These are phyloP conservation scores for Leuciscus idus DNA, from an alignment of 2,113 vertebrate genomes.

Conservation along the genomic window DNA sequence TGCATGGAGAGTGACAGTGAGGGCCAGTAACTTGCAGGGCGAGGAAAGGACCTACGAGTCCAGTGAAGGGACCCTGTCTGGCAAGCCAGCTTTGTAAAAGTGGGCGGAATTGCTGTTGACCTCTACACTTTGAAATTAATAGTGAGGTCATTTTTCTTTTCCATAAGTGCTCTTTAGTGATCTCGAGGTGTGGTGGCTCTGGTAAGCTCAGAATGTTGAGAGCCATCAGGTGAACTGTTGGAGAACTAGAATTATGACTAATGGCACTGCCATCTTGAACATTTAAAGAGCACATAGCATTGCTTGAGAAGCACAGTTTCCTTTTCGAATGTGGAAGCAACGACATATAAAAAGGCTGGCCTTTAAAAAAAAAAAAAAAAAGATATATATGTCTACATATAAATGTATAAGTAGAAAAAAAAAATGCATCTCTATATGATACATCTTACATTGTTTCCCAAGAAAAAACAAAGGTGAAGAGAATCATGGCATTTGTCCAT, in stretches of 20 bases:
- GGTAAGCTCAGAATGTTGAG: background rate
- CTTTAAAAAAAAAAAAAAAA: background rate
- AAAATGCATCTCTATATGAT: too few relatives aligned
- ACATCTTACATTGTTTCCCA: background rate
- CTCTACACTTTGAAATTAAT: constrained; percentile 51
- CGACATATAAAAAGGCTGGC: background rate
- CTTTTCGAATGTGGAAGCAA: background rate
- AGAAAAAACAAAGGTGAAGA: background rate
- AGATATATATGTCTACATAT: too few relatives aligned
- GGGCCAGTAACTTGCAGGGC: constrained; percentile 30
- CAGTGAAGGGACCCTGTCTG: constrained; percentile 33
- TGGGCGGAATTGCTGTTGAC: constrained; percentile 56
- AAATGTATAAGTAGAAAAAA: too few relatives aligned
- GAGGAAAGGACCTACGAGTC: background rate
- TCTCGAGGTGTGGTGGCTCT: constrained; percentile 24
- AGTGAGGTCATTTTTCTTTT: constrained; percentile 39
- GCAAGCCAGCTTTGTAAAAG: constrained; percentile 49
- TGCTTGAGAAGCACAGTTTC: background rate
- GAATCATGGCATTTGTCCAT: background rate
- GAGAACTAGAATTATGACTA: constrained; percentile 35
- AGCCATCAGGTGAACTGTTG: constrained; percentile 14
- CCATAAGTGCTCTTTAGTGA: constrained; percentile 24
- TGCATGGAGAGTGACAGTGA: constrained; percentile 50
- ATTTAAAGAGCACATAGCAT: background rate
- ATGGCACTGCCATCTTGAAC: constrained; percentile 24